Evolutionary conservation across 2,113 vertebrate genomes (phyloP).

Genomic region (Mobula birostris): DNA sequence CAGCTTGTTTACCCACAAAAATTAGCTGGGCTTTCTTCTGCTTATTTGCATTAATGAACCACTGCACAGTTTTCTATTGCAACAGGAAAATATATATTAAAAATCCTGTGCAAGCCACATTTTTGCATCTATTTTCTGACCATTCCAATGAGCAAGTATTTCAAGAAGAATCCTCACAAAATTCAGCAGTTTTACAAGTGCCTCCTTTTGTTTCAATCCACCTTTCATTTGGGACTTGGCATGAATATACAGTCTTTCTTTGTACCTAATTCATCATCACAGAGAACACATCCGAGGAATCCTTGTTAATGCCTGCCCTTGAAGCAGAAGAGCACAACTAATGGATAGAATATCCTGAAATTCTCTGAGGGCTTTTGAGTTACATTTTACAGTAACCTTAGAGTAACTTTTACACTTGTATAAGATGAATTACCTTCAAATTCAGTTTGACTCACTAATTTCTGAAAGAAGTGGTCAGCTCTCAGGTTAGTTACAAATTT

Average conservation of each 20-base stretch:
- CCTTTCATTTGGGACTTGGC: constrained; percentile 14
- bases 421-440: neutral
- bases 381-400: neutral
- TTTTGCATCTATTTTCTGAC: neutral
- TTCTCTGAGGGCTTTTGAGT: constrained; percentile 18
- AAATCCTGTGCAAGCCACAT: neutral
- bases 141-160: neutral
- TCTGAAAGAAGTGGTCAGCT: neutral
- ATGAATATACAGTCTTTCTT: constrained; percentile 17
- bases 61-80: neutral
- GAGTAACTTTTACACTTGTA: neutral
- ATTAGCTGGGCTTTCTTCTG: neutral
- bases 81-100: neutral
- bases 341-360: constrained; percentile 6
- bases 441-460: neutral
- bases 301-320: neutral
- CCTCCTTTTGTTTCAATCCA: neutral
- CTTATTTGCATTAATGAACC: neutral
- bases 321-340: neutral
- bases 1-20: neutral
- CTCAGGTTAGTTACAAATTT: too few species aligned
- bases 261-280: constrained; percentile 36
- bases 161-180: neutral
- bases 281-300: neutral
- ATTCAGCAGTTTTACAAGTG: neutral